Evolutionary conservation across 2,888 invertebrate genomes (phyloP).

Genomic region (Limnephilus lunatus): DNA sequence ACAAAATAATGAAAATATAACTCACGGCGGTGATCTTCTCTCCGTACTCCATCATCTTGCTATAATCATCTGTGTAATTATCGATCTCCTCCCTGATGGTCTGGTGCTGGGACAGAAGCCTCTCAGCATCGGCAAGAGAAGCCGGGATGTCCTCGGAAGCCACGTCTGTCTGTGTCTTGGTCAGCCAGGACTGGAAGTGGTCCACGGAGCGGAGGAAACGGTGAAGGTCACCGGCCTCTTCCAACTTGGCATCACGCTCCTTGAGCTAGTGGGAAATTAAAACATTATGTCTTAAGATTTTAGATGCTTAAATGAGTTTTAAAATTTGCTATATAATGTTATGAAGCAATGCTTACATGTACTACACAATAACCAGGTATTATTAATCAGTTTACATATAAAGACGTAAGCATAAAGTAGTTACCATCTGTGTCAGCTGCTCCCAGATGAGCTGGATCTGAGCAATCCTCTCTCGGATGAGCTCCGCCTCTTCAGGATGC

Average conservation of each 20-base stretch:
- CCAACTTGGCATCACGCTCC: constrained; percentile 98
- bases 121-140: constrained; percentile 96
- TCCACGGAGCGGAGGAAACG: constrained; percentile 98
- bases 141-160: constrained; percentile 97
- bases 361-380: not conserved
- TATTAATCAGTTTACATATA: not conserved
- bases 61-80: constrained; percentile 98
- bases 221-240: constrained; percentile 99
- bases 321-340: not conserved
- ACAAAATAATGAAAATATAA: not conserved
- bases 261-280: constrained; percentile 81
- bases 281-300: constrained; percentile 9
- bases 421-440: constrained; percentile 94
- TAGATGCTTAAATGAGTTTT: not conserved
- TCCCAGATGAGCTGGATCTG: constrained; percentile 98
- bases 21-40: constrained; percentile 91
- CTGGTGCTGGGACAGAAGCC: constrained; percentile 97
- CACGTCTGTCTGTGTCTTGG: constrained; percentile 99
- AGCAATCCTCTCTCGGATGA: constrained; percentile 92
- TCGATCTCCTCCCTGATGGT: constrained; percentile 99
- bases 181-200: constrained; percentile 99
- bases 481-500: constrained; percentile 95
- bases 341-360: not conserved
- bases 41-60: constrained; percentile 99
- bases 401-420: not conserved